Evolutionary conservation across 2,888 invertebrate species (phyloP).

Genomic region (Hypomecis punctinalis): DNA sequence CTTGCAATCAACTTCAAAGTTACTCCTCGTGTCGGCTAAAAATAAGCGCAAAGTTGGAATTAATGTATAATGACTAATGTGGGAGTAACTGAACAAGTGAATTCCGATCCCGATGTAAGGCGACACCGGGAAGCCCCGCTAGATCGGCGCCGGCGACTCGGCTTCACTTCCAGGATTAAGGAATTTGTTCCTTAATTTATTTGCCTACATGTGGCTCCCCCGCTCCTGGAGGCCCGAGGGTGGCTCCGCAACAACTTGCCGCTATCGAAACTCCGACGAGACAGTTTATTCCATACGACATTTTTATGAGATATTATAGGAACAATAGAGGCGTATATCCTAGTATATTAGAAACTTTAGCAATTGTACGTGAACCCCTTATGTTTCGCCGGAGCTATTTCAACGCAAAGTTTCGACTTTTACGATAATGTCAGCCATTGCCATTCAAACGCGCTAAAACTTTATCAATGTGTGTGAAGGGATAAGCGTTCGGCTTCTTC

Average conservation of each 20-base stretch:
- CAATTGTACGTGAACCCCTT: slow-evolving; percentile 84
- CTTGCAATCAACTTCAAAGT: background rate
- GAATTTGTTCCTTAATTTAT: slow-evolving; percentile 67
- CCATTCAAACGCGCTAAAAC: slow-evolving; percentile 83
- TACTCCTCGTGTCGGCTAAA: slow-evolving; percentile 5
- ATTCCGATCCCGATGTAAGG: slow-evolving; percentile 65
- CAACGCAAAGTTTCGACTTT: slow-evolving; percentile 82
- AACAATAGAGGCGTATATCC: slow-evolving; percentile 75
- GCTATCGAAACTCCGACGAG: slow-evolving; percentile 57
- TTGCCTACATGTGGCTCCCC: slow-evolving; percentile 37
- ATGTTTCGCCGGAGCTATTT: slow-evolving; percentile 81
- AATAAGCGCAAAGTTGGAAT: slow-evolving; percentile 19
- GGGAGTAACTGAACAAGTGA: slow-evolving; percentile 48
- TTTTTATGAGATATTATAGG: slow-evolving; percentile 78
- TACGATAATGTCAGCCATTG: slow-evolving; percentile 85
- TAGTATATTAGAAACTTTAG: slow-evolving; percentile 81
- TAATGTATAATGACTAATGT: slow-evolving; percentile 25
- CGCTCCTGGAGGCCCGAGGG: slow-evolving; percentile 11
- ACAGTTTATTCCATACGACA: slow-evolving; percentile 68
- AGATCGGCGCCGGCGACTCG: slow-evolving; percentile 59
- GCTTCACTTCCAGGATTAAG: slow-evolving; percentile 74
- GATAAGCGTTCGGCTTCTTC: slow-evolving; percentile 75
- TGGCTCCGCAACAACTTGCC: slow-evolving; percentile 36
- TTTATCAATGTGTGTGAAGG: slow-evolving; percentile 83
- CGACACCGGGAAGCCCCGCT: slow-evolving; percentile 69